Evolutionary conservation across 2,888 invertebrate species (phyloP).

Genomic region (Eristalis pertinax): DNA sequence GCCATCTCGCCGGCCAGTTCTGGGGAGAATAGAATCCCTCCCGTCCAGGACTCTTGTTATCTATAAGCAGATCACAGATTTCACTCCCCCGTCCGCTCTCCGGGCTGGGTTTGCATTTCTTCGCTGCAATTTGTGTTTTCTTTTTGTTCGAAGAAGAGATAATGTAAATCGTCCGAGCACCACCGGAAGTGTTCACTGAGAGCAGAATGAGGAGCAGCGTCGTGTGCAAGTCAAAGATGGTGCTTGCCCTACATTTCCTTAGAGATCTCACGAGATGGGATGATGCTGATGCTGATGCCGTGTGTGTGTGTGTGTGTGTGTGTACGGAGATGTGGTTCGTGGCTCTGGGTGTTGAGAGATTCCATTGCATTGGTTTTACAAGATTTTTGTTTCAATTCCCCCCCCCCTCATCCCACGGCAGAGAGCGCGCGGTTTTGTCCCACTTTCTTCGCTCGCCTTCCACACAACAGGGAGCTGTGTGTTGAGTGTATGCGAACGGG

Average conservation of each 20-base stretch:
- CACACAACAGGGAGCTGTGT: slow-evolving; percentile 52
- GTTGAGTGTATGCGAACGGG: background rate
- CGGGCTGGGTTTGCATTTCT: no score
- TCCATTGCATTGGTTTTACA: slow-evolving; percentile 60
- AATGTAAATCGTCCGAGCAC: slow-evolving; percentile 60
- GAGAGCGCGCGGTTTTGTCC: slow-evolving; percentile 56
- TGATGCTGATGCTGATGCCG: slow-evolving; percentile 18
- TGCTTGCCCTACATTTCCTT: slow-evolving; percentile 69
- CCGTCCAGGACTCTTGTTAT: slow-evolving; percentile 33
- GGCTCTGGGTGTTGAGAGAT: slow-evolving; percentile 58
- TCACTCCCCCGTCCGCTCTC: slow-evolving; percentile 9
- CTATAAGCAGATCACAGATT: slow-evolving; percentile 60
- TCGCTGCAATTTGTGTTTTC: slow-evolving; percentile 35
- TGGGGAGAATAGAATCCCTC: background rate
- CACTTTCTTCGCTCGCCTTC: slow-evolving; percentile 73
- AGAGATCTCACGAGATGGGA: slow-evolving; percentile 4
- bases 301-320: background rate
- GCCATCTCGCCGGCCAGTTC: background rate
- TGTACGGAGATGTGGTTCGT: slow-evolving; percentile 54
- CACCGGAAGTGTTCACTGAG: slow-evolving; percentile 56
- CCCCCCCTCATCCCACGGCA: slow-evolving; percentile 14
- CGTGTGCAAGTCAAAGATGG: slow-evolving; percentile 52
- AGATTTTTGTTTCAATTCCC: slow-evolving; percentile 44
- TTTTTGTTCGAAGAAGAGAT: slow-evolving; percentile 40
- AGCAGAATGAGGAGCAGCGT: slow-evolving; percentile 27